Conservation (phyloP, 2,797 vertebrate species). For the Leptatherina wallacei region DNA sequence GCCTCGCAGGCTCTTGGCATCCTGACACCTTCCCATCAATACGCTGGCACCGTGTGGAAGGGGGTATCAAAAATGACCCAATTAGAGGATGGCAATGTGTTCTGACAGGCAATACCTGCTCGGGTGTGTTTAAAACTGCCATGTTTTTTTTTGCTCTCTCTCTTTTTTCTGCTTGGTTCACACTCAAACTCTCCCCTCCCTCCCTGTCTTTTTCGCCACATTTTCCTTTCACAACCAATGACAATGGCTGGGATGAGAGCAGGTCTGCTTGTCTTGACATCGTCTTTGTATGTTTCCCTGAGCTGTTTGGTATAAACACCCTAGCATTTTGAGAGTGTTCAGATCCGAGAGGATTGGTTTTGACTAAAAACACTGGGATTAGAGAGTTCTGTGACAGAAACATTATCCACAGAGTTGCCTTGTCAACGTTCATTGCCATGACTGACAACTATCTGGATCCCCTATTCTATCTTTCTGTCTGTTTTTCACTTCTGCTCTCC, state of each 20-base stretch:
- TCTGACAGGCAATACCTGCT: constrained; percentile 84
- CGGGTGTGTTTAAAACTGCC: constrained; percentile 69
- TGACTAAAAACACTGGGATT: constrained; percentile 83
- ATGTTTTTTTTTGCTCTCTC: constrained; percentile 18
- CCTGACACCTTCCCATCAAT: constrained; percentile 72
- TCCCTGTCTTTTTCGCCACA: constrained; percentile 9
- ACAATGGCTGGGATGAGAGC: constrained; percentile 61
- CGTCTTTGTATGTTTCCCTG: constrained; percentile 62
- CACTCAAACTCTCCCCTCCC: constrained; percentile 30
- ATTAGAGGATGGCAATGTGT: constrained; percentile 83
- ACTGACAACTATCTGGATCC: constrained; percentile 75
- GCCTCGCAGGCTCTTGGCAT: constrained; percentile 80
- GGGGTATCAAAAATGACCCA: constrained; percentile 85
- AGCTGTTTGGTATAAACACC: constrained; percentile 69
- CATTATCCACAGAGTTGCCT: constrained; percentile 81
- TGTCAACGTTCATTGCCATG: constrained; percentile 73
- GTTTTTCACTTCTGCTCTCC: constrained; percentile 54
- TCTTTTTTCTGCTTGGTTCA: constrained; percentile 21
- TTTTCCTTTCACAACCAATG: constrained; percentile 42
- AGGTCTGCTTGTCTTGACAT: constrained; percentile 66
- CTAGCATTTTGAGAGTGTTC: constrained; percentile 52
- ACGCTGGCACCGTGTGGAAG: constrained; percentile 73
- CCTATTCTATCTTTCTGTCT: constrained; percentile 64
- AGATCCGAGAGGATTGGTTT: constrained; percentile 76
- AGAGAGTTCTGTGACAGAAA: constrained; percentile 81